Percentiles rank a stretch among this genome's conserved stretches.
Conservation (phyloP, 1,140 invertebrate species). For the Heterodera schachtii region DNA sequence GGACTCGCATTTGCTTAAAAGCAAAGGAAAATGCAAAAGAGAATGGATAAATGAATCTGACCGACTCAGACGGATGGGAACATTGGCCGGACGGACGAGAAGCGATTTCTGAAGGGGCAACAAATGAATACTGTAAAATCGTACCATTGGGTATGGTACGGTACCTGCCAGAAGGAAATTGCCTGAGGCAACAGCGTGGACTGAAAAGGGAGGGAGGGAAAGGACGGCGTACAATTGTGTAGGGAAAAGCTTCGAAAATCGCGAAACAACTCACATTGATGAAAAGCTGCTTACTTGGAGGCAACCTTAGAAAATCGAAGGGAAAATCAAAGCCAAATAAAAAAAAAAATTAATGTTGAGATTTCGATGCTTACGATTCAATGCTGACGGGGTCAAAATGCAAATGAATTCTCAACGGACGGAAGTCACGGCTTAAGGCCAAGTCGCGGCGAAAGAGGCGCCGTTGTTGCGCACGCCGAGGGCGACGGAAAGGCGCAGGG, state of each 20-base stretch:
- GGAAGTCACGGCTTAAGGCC: constrained; percentile 19
- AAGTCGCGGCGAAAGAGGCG: constrained; percentile 28
- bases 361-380: constrained; percentile 9
- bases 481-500: not conserved
- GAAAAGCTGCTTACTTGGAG: constrained; percentile 33
- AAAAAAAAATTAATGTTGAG: not conserved
- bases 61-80: constrained; percentile 40
- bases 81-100: constrained; percentile 40
- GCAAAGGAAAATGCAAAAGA: not conserved
- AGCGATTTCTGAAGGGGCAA: constrained; percentile 24
- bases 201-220: constrained; percentile 22
- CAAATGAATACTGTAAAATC: not conserved
- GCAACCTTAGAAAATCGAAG: constrained; percentile 7
- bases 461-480: constrained; percentile 9
- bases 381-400: constrained; percentile 42
- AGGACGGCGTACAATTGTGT: not conserved
- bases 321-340: not conserved
- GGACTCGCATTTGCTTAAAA: constrained; percentile 42
- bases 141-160: not conserved
- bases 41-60: not conserved
- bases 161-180: constrained; percentile 37
- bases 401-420: constrained; percentile 33
- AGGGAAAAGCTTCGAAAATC: not conserved
- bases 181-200: constrained; percentile 40
- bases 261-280: constrained; percentile 38